phyloP scores from a whole-genome alignment of 2,113 vertebrate species.

The Orientallactaga bullata region DNA sequence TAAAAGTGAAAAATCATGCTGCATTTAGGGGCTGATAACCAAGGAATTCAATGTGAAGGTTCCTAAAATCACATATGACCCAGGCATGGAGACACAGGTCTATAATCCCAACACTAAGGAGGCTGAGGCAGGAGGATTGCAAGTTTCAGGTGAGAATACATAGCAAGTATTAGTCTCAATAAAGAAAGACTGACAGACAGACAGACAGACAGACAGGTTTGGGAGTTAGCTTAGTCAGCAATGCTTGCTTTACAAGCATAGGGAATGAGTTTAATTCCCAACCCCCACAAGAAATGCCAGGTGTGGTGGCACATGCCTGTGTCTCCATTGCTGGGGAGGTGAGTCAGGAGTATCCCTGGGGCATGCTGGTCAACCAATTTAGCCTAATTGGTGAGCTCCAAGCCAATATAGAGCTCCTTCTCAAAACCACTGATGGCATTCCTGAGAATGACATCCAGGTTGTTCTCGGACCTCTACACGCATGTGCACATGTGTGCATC shows the following conservation, averaged over 20 bases:
- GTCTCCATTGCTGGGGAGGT: too few relatives aligned
- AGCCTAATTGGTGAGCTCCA: background rate
- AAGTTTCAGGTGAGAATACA: background rate
- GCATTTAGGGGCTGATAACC: slow-evolving; percentile 17
- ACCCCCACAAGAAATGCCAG: too few relatives aligned
- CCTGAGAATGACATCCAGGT: background rate
- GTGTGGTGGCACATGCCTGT: too few relatives aligned
- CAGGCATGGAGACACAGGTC: background rate
- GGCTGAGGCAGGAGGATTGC: background rate
- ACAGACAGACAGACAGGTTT: too few relatives aligned
- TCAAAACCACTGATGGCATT: too few relatives aligned
- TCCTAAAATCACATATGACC: background rate
- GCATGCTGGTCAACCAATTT: too few relatives aligned
- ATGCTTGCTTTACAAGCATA: too few relatives aligned
- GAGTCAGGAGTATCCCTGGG: too few relatives aligned
- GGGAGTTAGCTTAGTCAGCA: too few relatives aligned
- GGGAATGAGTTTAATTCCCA: too few relatives aligned
- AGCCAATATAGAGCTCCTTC: too few relatives aligned
- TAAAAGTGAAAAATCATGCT: slow-evolving; percentile 1
- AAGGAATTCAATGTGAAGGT: background rate
- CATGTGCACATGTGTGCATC: background rate
- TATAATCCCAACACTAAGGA: background rate
- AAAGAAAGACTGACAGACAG: background rate
- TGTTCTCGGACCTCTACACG: background rate
- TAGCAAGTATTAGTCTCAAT: background rate